Evolutionary conservation across 2,888 invertebrate species (phyloP), one percentile per base, ranked within the genome.

Genomic region (Acheta domesticus): DNA sequence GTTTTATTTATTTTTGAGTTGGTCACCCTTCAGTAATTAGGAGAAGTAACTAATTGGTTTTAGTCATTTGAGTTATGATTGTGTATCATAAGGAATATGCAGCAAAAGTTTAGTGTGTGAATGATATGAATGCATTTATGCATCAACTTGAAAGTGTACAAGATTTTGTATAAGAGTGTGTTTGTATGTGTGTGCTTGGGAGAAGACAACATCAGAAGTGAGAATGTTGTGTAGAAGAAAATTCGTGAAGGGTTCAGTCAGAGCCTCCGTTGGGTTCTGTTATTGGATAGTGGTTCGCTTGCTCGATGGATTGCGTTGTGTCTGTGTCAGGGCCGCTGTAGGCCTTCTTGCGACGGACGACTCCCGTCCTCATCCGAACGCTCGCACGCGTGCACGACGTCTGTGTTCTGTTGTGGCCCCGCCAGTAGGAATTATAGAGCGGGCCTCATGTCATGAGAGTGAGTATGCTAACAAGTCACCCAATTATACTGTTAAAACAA

Each of bases 321-420:
- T 62, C 62, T 62, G 62, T 62, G 62, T 62, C 62, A 62, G 62
- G 62, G 62, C 62, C 62, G 62, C 62, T 62, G 62, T 62, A 62
- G 62, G 62, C 62, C 62, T 62, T 62, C 62, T 62, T 62, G 62
- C 62, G 62, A 62, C 62, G 62, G 62, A 62, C 62, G 62, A n/a
- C 62, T 62, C 62, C 62, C 62, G 62, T 62, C 62, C 62, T 62
- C 62, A 62, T 19, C 62, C 62, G 62, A 62, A 19, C 62, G 62
- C 62, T 62, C 62, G 62, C 14, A 62, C 62, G 62, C 62, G 62
- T 62, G 62, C 62, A 19, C 62, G 14, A 14, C 16, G 62, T n/a
- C 16, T 62, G 16, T 62, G 62, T 62, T 62, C 62, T 62, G 62
- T 62, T 62, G 62, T 62, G 62, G 62, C 62, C 62, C 62, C 62